A percentile compares a stretch with the other conserved stretches of the same genome.
These are phyloP conservation scores for Columba guinea DNA, from an alignment of 2,797 vertebrate species.

Conservation along the genomic window DNA sequence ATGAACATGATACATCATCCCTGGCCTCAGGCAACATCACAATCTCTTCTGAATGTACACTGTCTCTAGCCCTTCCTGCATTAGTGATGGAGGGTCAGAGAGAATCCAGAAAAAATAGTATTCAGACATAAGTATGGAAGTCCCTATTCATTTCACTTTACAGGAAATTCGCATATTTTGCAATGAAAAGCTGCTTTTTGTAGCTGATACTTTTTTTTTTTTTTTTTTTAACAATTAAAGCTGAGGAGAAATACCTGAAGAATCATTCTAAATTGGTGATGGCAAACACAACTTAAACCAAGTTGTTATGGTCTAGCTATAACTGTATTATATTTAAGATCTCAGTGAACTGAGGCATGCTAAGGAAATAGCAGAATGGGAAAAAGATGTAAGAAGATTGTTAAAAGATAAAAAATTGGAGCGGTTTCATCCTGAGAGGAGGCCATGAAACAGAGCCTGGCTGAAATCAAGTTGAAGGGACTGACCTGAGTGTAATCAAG, in stretches of 20 bases:
- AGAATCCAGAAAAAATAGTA: neutral
- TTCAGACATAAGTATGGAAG: neutral
- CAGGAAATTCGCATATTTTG: neutral
- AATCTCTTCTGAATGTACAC: neutral
- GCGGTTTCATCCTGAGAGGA: neutral
- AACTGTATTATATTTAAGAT: neutral
- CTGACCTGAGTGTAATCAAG: neutral
- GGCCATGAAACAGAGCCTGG: neutral
- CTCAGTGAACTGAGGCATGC: neutral
- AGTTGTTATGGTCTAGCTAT: neutral
- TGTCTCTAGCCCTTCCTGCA: neutral
- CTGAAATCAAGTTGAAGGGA: neutral
- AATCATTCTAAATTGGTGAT: neutral
- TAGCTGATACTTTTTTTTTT: neutral
- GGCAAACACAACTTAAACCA: neutral
- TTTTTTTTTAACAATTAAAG: neutral
- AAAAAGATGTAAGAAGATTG: neutral
- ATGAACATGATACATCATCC: neutral
- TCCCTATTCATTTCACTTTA: neutral
- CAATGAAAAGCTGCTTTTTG: neutral
- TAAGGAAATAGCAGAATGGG: neutral
- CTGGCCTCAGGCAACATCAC: neutral
- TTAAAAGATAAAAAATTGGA: neutral
- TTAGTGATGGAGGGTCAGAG: neutral
- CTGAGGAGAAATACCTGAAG: neutral